Percentiles rank a stretch among this genome's conserved stretches.
These are phyloP conservation scores for Pogonocherus hispidulus DNA, from an alignment of 2,888 invertebrate genomes.

Conservation along the genomic window DNA sequence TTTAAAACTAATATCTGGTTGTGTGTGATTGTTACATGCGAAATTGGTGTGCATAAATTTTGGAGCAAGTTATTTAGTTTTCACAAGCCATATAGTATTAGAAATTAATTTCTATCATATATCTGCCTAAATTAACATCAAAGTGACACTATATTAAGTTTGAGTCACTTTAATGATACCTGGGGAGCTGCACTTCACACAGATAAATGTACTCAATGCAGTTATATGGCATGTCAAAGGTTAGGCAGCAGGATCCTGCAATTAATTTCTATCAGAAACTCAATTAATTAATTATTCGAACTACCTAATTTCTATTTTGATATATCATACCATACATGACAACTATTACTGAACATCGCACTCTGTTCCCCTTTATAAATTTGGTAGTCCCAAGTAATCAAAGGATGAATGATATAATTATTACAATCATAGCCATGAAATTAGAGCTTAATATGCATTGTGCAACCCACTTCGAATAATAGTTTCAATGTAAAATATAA, in stretches of 20 bases:
- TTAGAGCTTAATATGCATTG: too few relatives aligned
- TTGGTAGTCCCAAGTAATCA: background rate
- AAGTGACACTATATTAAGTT: background rate
- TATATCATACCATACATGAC: background rate
- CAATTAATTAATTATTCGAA: background rate
- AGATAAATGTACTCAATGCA: background rate
- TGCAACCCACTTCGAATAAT: too few relatives aligned
- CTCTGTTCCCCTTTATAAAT: background rate
- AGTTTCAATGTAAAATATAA: too few relatives aligned
- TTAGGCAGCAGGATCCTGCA: background rate
- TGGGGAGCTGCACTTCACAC: background rate
- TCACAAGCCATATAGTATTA: background rate
- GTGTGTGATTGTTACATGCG: too few relatives aligned
- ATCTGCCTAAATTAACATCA: background rate
- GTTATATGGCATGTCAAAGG: background rate
- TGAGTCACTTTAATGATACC: background rate
- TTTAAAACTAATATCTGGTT: too few relatives aligned
- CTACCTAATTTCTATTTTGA: conserved; percentile 6
- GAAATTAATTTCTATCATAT: background rate
- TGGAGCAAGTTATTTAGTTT: background rate
- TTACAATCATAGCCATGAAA: too few relatives aligned
- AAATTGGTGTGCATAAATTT: too few relatives aligned
- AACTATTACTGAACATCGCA: too few relatives aligned
- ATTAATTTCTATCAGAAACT: background rate
- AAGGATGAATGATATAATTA: background rate